Percentiles rank a stretch among this genome's conserved stretches.
These are phyloP conservation scores for Zalophus californianus DNA, from an alignment of 2,797 vertebrate genomes.

Conservation along the genomic window DNA sequence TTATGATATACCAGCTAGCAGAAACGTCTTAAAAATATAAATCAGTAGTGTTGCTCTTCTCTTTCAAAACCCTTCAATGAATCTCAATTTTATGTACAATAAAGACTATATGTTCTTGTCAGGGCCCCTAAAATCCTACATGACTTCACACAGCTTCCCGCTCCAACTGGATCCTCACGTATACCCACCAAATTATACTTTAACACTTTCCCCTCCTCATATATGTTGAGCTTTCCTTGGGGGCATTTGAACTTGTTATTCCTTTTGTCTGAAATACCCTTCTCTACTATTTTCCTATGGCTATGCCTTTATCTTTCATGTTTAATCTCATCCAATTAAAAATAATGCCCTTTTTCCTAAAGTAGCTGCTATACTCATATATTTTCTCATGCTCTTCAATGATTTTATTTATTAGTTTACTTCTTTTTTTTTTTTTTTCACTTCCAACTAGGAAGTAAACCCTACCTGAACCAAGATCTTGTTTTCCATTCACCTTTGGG, in stretches of 20 bases:
- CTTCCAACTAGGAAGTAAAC: not conserved
- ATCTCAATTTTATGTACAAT: not conserved
- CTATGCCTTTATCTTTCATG: not conserved
- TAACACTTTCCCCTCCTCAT: not conserved
- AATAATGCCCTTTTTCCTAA: not conserved
- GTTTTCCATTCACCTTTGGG: not conserved
- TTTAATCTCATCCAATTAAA: not conserved
- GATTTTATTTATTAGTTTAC: not conserved
- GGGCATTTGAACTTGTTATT: not conserved
- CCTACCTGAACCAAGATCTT: not conserved
- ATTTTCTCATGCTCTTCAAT: not conserved
- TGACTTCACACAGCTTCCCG: accelerated
- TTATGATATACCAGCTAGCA: not conserved
- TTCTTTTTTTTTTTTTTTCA: not conserved
- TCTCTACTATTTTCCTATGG: not conserved
- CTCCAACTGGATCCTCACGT: not conserved
- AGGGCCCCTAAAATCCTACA: not conserved
- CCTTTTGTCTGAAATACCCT: not conserved
- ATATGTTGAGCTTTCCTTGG: not conserved
- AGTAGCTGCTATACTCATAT: not conserved
- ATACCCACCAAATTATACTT: not conserved
- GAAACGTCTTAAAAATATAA: not conserved
- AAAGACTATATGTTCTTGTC: not conserved
- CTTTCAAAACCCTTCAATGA: not conserved
- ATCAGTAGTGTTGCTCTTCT: not conserved